Evolutionary conservation across 1,140 invertebrate genomes (phyloP), one percentile per base, ranked within the genome.

Genomic region (Linepithema humile): DNA sequence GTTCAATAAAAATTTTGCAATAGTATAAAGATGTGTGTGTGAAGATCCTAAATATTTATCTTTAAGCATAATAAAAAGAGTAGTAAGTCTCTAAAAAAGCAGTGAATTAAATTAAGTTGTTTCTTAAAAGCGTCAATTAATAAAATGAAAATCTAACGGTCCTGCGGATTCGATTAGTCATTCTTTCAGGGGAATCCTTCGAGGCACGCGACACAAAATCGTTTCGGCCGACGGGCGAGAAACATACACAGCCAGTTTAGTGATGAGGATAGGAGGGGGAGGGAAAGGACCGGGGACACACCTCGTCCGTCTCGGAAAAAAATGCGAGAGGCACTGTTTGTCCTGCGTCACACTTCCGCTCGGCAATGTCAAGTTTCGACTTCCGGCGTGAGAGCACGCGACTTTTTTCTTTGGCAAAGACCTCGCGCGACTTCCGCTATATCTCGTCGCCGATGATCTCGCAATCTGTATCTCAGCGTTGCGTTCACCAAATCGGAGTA

Each of bases 331-430:
- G 88, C 85, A 85, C 70, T 93, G 87, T 94, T 94, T 94, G 89
- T 90, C 83, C 90, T 86, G 82, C 90, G 91, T 93, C 93, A 94
- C 93, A 93, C 91, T 94, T 94, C 94, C 94, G 94, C 85, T 91
- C 88, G 83, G 87, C 91, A 93, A 94, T 94, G 94, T 94, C 94
- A 94, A 94, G 92, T 92, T 92, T 91, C 91, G 87, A 94, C 92
- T 94, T 94, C 94, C 94, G 93, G 87, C 77, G 35, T 85, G 75
- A 82, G 45, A 69, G 84, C 87, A 88, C 88, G 88, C 87, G 86
- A 88, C 77, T 55, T 85, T 64, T 62, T 78, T 75, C 83, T 75
- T 84, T 70, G 83, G 59, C 77, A 73, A 73, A 85, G 83, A 73
- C 77, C 64, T 85, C 83, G 75, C 77, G 32, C 40, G 57, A 85